A percentile compares a stretch with the other conserved stretches of the same genome.
Conservation (phyloP, 2,797 vertebrate genomes). For the Mastacembelus armatus region DNA sequence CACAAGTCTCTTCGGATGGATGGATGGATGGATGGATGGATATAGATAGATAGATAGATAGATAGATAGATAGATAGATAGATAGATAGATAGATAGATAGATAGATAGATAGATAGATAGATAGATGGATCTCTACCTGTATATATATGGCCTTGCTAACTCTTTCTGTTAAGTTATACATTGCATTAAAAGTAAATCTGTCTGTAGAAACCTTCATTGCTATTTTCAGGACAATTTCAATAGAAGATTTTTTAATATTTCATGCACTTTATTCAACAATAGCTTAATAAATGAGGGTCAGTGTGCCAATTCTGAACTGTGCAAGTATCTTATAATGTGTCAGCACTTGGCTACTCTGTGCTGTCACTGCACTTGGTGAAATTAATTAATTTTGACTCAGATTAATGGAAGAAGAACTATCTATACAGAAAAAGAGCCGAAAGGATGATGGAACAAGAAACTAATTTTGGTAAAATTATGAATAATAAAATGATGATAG, state of each 20-base stretch:
- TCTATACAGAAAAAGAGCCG: constrained; percentile 4
- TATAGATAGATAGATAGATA: too few species aligned
- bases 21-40: too few species aligned
- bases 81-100: too few species aligned
- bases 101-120: too few species aligned
- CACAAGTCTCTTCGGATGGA: too few species aligned
- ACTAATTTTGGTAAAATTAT: constrained; percentile 21
- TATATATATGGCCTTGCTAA: too few species aligned
- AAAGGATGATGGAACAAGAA: constrained; percentile 21
- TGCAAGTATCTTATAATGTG: constrained; percentile 30
- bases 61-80: too few species aligned
- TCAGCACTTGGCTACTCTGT: constrained; percentile 19
- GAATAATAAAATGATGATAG: constrained; percentile 34
- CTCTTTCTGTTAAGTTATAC: too few species aligned
- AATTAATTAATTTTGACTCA: constrained; percentile 34
- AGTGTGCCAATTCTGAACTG: constrained; percentile 14
- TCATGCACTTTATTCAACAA: constrained; percentile 9
- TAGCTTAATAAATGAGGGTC: constrained; percentile 14
- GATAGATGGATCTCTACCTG: too few species aligned
- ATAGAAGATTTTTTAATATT: background rate
- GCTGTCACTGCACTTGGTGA: background rate
- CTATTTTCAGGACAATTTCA: background rate
- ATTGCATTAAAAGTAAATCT: background rate
- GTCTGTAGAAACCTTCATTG: background rate
- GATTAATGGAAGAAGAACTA: constrained; percentile 23